Evolutionary conservation across 2,113 vertebrate species (phyloP).

Genomic region (Drymodes brunneopygia): DNA sequence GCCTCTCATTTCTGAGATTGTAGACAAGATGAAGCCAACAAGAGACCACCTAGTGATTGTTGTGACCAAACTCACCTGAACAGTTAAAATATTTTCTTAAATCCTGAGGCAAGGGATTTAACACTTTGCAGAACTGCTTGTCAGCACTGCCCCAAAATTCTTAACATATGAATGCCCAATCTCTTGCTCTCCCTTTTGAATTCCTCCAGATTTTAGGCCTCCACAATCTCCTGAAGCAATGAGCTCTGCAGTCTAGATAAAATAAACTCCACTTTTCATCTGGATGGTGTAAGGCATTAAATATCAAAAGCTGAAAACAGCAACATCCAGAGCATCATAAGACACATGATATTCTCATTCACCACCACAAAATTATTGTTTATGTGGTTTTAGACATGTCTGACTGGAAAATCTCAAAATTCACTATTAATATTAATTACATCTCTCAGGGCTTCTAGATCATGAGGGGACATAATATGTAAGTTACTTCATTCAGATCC

Average conservation of each 20-base stretch:
- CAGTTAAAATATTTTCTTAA: not conserved
- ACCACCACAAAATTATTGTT: not conserved
- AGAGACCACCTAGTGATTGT: not conserved
- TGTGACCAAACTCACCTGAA: not conserved
- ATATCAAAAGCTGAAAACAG: slow-evolving; percentile 8
- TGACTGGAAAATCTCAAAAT: not conserved
- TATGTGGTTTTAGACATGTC: not conserved
- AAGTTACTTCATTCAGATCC: not conserved
- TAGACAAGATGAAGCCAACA: not conserved
- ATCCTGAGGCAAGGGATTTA: not conserved
- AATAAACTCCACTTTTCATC: not conserved
- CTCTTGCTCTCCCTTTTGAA: not conserved
- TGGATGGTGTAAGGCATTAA: not conserved
- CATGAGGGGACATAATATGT: not conserved
- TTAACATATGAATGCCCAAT: not conserved
- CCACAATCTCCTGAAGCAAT: not conserved
- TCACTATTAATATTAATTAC: not conserved
- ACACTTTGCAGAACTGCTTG: not conserved
- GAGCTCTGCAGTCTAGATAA: not conserved
- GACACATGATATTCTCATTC: not conserved
- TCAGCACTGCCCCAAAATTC: not conserved
- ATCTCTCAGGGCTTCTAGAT: not conserved
- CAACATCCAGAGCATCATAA: not conserved
- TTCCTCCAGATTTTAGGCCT: not conserved
- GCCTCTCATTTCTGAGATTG: fast-evolving